Base-by-base conservation (phyloP, 2,797 vertebrate species). In the Peromyscus nudipes region DNA sequence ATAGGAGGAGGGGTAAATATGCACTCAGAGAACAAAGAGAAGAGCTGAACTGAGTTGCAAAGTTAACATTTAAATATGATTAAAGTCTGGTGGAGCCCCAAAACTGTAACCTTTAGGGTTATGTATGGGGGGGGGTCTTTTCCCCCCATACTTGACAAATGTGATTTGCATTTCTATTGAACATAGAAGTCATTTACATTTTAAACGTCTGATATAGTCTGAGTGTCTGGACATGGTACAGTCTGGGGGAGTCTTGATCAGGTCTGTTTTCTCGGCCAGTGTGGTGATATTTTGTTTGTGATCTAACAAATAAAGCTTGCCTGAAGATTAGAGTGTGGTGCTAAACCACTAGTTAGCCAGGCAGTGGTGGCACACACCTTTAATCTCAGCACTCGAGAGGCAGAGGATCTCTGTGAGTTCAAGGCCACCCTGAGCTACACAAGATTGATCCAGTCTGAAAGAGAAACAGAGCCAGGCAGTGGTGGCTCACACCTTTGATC, bases 111-210 rank as follows among this genome's bases (percentile, higher is more conserved):
- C 37, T 94, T 91, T 46, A 29, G 34, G 37, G 49, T 83, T 86
- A 77, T 71, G 79, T 85, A 31, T 79, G 29, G 79, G 21, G 31
- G 34, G 62, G 65, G 57, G 31, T 10, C 11, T 37, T 27, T 82
- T 49, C 67, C 7, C 13, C 84, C 52, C 65, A 14, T 10, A 29
- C 0, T 14, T 73, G 27, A 95, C 16, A 95, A 83, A 82, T 46
- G 55, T 94, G 34, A 92, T 96, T 95, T 97, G 91, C 94, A 92
- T 97, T 67, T 87, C 75, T 94, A 29, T 77, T 76, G 71, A 94
- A 76, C 25, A 82, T 55, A 93, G 87, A 87, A 73, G 17, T 65
- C 34, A 83, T 92, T 97, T 97, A 88, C 69, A 94, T 97, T 92
- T 97, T 90, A 94, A 95, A 64, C 31, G 21, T 67, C 82, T 84